Conservation (phyloP, 2,888 invertebrate species). For the Endotricha flammealis region DNA sequence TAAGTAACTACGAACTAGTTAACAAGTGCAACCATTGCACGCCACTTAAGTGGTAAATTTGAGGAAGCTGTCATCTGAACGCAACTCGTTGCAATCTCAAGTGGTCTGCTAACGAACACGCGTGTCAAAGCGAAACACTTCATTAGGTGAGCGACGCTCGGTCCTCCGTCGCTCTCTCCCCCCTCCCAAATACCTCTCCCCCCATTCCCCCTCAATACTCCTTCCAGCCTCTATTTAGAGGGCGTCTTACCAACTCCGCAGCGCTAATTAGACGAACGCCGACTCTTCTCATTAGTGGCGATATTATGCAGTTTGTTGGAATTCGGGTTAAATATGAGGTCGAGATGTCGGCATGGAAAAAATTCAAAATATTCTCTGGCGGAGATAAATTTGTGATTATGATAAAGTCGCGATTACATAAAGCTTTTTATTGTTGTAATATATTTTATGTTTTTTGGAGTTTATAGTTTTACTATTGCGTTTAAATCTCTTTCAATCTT, state of each 20-base stretch:
- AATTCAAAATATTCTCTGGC: slow-evolving; percentile 37
- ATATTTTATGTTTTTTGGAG: no score
- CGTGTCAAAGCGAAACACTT: slow-evolving; percentile 78
- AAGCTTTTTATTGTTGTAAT: no score
- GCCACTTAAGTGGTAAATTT: slow-evolving; percentile 73
- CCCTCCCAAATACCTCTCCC: slow-evolving; percentile 24
- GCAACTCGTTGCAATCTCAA: slow-evolving; percentile 60
- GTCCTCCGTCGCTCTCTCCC: slow-evolving; percentile 30
- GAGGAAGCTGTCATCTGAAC: slow-evolving; percentile 72
- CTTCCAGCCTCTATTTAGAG: slow-evolving; percentile 53
- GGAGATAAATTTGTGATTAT: slow-evolving; percentile 4
- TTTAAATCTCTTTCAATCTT: no score
- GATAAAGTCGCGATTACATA: not conserved
- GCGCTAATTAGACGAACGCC: slow-evolving; percentile 73
- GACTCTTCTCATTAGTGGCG: slow-evolving; percentile 74
- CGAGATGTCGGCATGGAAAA: slow-evolving; percentile 48
- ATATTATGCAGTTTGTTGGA: slow-evolving; percentile 73
- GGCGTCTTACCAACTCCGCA: slow-evolving; percentile 66
- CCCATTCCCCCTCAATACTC: slow-evolving; percentile 30
- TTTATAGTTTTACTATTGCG: no score
- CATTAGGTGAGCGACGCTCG: slow-evolving; percentile 70
- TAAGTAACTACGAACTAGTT: slow-evolving; percentile 53
- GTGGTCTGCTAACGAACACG: slow-evolving; percentile 77
- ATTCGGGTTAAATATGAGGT: slow-evolving; percentile 71
- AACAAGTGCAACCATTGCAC: slow-evolving; percentile 59